These are phyloP conservation scores for Romanogobio albipinnatus DNA, from an alignment of 2,113 vertebrate genomes.

Conservation along the genomic window DNA sequence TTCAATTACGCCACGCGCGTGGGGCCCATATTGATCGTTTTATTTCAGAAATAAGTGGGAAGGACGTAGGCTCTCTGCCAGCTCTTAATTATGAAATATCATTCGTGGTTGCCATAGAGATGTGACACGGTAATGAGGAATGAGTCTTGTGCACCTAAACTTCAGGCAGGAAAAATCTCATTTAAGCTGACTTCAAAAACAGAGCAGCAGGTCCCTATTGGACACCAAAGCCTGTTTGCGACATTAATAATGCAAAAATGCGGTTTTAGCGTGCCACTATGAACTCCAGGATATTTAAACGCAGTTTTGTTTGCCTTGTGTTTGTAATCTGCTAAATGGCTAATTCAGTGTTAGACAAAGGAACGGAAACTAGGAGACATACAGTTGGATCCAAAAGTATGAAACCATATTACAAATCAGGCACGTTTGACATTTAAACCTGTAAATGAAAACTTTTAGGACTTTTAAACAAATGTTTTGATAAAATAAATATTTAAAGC, in stretches of 20 bases:
- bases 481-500: too few species aligned
- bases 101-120: constrained; percentile 15
- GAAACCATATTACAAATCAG: too few species aligned
- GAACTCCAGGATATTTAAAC: background rate
- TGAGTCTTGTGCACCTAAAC: background rate
- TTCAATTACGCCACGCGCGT: background rate
- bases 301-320: background rate
- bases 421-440: too few species aligned
- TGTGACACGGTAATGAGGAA: constrained; percentile 34
- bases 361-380: background rate
- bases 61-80: constrained; percentile 29
- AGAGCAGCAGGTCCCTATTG: background rate
- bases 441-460: too few species aligned
- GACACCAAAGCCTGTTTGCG: background rate
- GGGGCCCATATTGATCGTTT: constrained; percentile 36
- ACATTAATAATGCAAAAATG: too few species aligned
- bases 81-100: constrained; percentile 38
- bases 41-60: constrained; percentile 36
- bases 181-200: constrained; percentile 11
- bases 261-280: background rate
- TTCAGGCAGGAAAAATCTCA: background rate
- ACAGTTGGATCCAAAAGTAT: background rate
- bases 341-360: background rate
- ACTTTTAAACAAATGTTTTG: too few species aligned
- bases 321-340: background rate